Base-by-base conservation (phyloP, 2,113 vertebrate genomes). In the Diglossa brunneiventris region DNA sequence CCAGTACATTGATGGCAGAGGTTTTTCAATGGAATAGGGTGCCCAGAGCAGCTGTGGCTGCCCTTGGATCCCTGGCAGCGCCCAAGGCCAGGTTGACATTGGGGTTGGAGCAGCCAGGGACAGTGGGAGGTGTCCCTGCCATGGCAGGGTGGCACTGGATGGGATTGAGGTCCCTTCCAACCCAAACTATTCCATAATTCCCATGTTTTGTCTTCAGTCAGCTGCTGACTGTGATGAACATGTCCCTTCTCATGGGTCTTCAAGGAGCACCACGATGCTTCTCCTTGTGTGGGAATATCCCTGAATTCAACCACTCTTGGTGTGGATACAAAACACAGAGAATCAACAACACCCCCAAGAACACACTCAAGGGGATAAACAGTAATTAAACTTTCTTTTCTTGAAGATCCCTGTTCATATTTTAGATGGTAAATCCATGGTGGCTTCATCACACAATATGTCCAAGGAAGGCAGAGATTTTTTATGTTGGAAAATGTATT, bases 321-420 rank as follows among this genome's bases (percentile, higher is more conserved):
- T 67, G 52, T 41, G 35, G 74, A 26, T 64, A 61, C 0, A 1
- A 37, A 72, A 2, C 33, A 44, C 35, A 15, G 42, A 0, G 0
- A 64, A 47, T 47, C 59, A 92, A 19, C 13, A 77, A 58, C 64
- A 39, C 7, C 16, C 82, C 27, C n/a, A 37, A 37, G 68, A 23
- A 77, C 37, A 47, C 39, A 50, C 23, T 35, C 30, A 6, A 16
- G 79, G 35, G 78, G 37, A 47, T 9, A 26, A 72, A 27, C 7
- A 20, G 22, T 64, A 59, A 87, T 59, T 44, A 66, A 78, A 78
- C 1, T 61, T 49, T 13, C 2, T 47, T 69, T 66, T 37, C 35
- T 24, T 70, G 33, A 37, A 47, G 11, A 50, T 33, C 22, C 37
- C 33, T 56, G 16, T 6, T 59, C 15, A 1, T 69, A 9, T 47